Percentiles rank a stretch among this genome's conserved stretches.
Conservation (phyloP, 2,888 invertebrate genomes). For the Pseudococcus viburni region DNA sequence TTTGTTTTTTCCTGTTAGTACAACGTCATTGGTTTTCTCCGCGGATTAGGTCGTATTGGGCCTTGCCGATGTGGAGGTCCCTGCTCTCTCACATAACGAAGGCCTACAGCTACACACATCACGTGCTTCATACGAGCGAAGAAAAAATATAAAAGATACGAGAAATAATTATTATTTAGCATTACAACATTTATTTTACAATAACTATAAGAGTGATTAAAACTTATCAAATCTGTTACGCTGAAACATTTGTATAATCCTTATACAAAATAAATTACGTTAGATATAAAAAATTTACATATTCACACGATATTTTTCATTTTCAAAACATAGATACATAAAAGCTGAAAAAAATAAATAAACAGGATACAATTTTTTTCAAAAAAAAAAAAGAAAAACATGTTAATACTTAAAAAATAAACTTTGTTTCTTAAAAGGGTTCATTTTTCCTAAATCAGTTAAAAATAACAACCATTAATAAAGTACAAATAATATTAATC, state of each 20-base stretch:
- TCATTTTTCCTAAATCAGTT: constrained; percentile 49
- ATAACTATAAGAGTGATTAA: constrained; percentile 64
- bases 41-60: no score
- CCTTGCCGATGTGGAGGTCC: no score
- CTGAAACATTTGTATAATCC: constrained; percentile 55
- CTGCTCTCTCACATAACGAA: no score
- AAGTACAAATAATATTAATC: constrained; percentile 51
- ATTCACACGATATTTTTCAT: constrained; percentile 51
- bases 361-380: neutral
- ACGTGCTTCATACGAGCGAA: neutral
- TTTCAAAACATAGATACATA: constrained; percentile 53
- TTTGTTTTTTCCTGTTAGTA: no score
- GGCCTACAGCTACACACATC: neutral
- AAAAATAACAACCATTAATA: constrained; percentile 54
- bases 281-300: constrained; percentile 56
- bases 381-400: constrained; percentile 5
- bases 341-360: constrained; percentile 45
- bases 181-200: constrained; percentile 67
- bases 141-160: neutral
- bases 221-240: constrained; percentile 66
- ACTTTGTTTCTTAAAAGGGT: constrained; percentile 63
- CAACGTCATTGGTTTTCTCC: no score
- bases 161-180: constrained; percentile 48
- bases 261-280: constrained; percentile 54
- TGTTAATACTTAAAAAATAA: constrained; percentile 62